Evolutionary conservation across 2,888 invertebrate genomes (phyloP), one percentile per base, ranked within the genome.

Genomic region (Tribolium freemani): DNA sequence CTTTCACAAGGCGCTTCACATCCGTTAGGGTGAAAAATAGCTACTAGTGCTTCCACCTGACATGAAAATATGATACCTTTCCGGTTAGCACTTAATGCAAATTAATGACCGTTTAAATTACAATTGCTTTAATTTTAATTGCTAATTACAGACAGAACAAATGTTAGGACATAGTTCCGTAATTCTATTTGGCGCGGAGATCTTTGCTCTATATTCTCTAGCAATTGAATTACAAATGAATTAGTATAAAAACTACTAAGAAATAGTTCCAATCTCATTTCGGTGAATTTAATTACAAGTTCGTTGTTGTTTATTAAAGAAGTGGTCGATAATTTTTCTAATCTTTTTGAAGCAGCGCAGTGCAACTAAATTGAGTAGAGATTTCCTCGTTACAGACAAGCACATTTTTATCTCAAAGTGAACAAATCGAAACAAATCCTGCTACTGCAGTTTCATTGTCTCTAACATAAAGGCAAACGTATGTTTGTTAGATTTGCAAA

Each of bases 401-500:
- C 26, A 6, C 58, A 20, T 38, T 58, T 38, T 44, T 58, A 58
- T 45, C 58, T 45, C 20, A 5, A n/a, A n/a, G n/a, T 60, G 44
- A 46, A 60, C 48, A 46, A 60, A 48, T 26, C 60, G 46, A 48
- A 48, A 48, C 60, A 46, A 60, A 60, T 60, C 60, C 20, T 10
- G 48, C 60, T 6, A 45, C 45, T 45, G 60, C 46, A 48, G 60
- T 60, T 60, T 48, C 48, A 48, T 16, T 48, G 60, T 60, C n/a
- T 48, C 44, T 10, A 48, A 26, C 45, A 20, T 45, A 58, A 58
- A 58, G 46, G 26, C 46, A 48, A 60, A 11, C 60, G 46, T 6
- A 26, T 60, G 60, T 60, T 60, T 60, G 46, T 46, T 60, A 48
- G 46, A 48, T 51, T 63, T 51, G 63, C 26, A 63, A 50, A 51